Percentiles rank a stretch among this genome's conserved stretches.
Evolutionary conservation across 2,797 vertebrate genomes (phyloP).

Genomic region (Sebastes iracundus): DNA sequence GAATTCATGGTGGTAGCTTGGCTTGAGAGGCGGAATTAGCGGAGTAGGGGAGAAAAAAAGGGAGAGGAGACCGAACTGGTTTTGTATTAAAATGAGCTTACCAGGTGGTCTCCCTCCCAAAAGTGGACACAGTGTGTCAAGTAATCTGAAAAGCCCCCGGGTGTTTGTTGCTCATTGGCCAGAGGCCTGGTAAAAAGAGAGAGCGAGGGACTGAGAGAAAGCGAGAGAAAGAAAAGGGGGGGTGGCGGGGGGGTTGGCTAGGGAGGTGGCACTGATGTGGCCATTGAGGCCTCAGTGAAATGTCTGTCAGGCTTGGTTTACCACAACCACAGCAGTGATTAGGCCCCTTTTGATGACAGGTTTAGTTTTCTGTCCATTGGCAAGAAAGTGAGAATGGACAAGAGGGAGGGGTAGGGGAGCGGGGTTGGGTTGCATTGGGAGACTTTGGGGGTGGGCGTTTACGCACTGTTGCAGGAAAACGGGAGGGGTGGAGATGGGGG

Average conservation of each 20-base stretch:
- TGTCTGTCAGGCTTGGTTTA: conserved; percentile 91
- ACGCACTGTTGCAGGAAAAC: conserved; percentile 78
- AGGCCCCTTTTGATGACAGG: conserved; percentile 89
- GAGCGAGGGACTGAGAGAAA: conserved; percentile 71
- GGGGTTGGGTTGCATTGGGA: conserved; percentile 69
- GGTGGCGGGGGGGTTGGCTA: conserved; percentile 62
- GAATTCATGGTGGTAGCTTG: conserved; percentile 82
- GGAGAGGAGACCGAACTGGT: conserved; percentile 75
- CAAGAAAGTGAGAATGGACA: conserved; percentile 84
- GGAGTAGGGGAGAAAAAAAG: conserved; percentile 69
- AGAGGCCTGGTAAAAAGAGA: conserved; percentile 81
- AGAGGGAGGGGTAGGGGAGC: conserved; percentile 60
- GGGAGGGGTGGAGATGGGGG: conserved; percentile 51
- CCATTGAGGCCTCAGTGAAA: conserved; percentile 87
- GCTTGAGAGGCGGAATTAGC: conserved; percentile 86
- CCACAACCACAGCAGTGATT: conserved; percentile 91
- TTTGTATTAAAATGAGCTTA: conserved; percentile 89
- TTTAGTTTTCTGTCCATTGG: conserved; percentile 90
- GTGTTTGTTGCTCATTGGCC: conserved; percentile 86
- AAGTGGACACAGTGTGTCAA: conserved; percentile 90
- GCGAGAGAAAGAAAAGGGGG: conserved; percentile 65
- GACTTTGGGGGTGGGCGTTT: conserved; percentile 79
- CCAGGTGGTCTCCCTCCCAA: conserved; percentile 89
- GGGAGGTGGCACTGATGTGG: conserved; percentile 83
- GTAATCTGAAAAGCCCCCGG: conserved; percentile 89